Base-by-base conservation (phyloP, 2,888 invertebrate genomes). In the Baccha elongata region DNA sequence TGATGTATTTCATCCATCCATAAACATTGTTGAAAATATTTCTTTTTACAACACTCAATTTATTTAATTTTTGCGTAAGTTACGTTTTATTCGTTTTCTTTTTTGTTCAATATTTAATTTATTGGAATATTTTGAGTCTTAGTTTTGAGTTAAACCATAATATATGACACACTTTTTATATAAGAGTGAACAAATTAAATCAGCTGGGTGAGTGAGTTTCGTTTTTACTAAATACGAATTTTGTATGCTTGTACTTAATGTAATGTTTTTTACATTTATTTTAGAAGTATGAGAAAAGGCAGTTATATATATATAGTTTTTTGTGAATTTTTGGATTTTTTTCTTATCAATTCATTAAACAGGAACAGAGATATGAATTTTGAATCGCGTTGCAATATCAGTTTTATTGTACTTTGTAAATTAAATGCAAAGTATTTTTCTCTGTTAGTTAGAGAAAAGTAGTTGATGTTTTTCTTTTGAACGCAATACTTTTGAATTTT, bases 211-310 rank as follows among this genome's bases (percentile, higher is more conserved):
- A 55, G 29, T 53, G 53, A 48, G 21, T 50, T 19, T 42, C 26
- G 26, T n/a, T 35, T 58, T 55, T 5, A 48, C 1, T 21, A 32
- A 29, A 67, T 35, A n/a, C n/a, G n/a, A n/a, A n/a, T 35, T 52
- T 35, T 32, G 46, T 23, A 71, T 71, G 40, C 40, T 72, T 44
- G 2, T 40, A 40, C 3, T 26, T 73, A 26, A 65, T 53, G 37
- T 15, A 40, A 58, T n/a, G 29, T 32, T 50, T 55, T 23, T 48
- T 19, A 13, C 32, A 37, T 40, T 23, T 74, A 21, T 35, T 44
- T 52, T 40, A 48, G 37, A 55, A 37, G 23, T 29, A 21, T 68
- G 13, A 35, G 52, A 75, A 75, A 68, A 75, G 68, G 74, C 74
- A 75, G 74, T 75, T 58, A 60, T 46, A 60, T 58, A 29, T 15